Evolutionary conservation across 2,888 invertebrate species (phyloP), one percentile per base, ranked within the genome.

Genomic region (Pterostichus madidus): DNA sequence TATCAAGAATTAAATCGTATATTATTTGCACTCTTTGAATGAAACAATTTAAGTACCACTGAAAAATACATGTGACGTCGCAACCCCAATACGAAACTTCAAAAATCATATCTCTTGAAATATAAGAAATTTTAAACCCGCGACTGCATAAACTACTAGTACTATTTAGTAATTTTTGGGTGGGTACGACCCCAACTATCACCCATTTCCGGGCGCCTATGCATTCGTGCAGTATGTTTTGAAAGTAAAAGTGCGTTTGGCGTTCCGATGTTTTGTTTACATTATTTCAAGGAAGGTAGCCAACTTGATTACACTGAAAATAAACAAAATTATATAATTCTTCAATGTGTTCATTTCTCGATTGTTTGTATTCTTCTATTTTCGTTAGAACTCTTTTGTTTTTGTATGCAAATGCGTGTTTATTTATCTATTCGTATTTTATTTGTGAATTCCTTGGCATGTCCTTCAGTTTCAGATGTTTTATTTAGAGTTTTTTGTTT

Each of bases 401-500:
- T 59, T 59, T 31, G 0, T 35, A 64, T 64, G 64, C n/a, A 64
- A 64, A 64, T 64, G 11, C 13, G 17, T 64, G 64, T 64, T 64
- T 64, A 39, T 64, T 13, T 71, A 39, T 10, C 39, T 35, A 32
- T 39, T 68, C 44, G 17, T 17, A 17, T 17, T 56, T 56, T 11
- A 56, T 39, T 39, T 39, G 39, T 39, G 39, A 56, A 56, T 44
- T 71, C 68, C 35, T 71, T 71, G 44, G 44, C 0, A 17, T 71
- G 68, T 71, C 68, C 68, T 71, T 71, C 68, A 44, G 13, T 44
- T 71, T 71, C 44, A 35, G 68, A 44, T 71, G 68, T 71, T 44
- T 64, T 64, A 64, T 64, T 64, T 32, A n/a, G 49, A 49, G 17
- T 64, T 64, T 71, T 71, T 71, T 13, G 44, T 44, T 71, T 15